Conservation (phyloP, 2,113 vertebrate genomes). For the Prolemur simus region DNA sequence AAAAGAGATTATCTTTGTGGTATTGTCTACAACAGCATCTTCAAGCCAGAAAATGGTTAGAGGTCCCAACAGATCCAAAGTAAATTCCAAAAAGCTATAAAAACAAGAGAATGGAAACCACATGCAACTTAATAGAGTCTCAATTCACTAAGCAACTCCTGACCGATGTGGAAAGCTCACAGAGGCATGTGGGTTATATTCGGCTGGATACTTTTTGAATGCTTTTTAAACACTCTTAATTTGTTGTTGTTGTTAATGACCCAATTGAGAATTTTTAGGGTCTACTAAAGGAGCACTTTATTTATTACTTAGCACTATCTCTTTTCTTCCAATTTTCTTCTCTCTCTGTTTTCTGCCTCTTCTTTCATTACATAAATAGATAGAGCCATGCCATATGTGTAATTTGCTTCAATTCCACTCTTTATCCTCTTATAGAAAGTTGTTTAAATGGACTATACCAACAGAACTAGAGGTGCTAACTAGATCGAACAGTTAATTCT, state of each 20-base stretch:
- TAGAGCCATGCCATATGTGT: slow-evolving; percentile 65
- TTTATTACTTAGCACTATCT: slow-evolving; percentile 50
- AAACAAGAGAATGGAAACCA: slow-evolving; percentile 82
- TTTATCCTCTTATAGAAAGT: slow-evolving; percentile 70
- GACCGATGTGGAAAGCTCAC: slow-evolving; percentile 60
- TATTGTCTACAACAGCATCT: slow-evolving; percentile 60
- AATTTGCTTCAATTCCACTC: slow-evolving; percentile 64
- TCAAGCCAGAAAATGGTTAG: slow-evolving; percentile 73
- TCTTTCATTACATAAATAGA: slow-evolving; percentile 72
- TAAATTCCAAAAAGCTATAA: slow-evolving; percentile 80
- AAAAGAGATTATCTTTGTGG: slow-evolving; percentile 59
- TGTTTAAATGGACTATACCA: slow-evolving; percentile 72
- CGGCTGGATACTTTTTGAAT: slow-evolving; percentile 56
- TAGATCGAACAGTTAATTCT: slow-evolving; percentile 61
- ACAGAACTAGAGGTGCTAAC: slow-evolving; percentile 58
- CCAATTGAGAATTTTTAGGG: slow-evolving; percentile 31
- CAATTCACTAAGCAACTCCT: slow-evolving; percentile 68
- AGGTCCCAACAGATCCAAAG: slow-evolving; percentile 76
- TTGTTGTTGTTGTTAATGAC: slow-evolving; percentile 58
- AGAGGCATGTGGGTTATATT: slow-evolving; percentile 47
- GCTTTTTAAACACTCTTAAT: slow-evolving; percentile 43
- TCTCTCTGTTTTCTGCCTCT: slow-evolving; percentile 62
- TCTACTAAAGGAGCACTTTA: slow-evolving; percentile 60
- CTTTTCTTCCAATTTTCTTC: slow-evolving; percentile 49
- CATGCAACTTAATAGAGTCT: slow-evolving; percentile 76